Percentiles rank a stretch among this genome's conserved stretches.
Evolutionary conservation across 1,140 invertebrate genomes (phyloP).

Genomic region (Dendroctonus ponderosae): DNA sequence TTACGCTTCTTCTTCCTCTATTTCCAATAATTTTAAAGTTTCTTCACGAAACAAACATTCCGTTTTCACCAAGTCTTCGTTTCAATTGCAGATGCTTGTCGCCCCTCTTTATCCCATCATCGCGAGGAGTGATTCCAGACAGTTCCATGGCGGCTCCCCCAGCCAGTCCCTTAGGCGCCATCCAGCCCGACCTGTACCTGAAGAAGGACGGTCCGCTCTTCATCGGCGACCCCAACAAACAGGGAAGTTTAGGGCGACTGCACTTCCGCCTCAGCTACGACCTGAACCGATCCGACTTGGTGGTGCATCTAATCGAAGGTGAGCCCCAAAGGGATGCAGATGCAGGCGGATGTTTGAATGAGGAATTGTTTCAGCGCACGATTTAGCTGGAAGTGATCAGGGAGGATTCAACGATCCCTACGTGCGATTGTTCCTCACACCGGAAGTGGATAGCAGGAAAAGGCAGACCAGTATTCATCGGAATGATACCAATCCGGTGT

Average conservation of each 20-base stretch:
- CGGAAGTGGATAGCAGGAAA: slow-evolving; percentile 79
- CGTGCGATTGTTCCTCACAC: slow-evolving; percentile 70
- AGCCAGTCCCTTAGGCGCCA: slow-evolving; percentile 75
- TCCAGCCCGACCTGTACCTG: slow-evolving; percentile 83
- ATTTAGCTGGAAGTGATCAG: slow-evolving; percentile 74
- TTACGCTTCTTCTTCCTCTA: too few species aligned
- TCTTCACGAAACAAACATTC: too few species aligned
- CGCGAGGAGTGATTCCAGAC: slow-evolving; percentile 52
- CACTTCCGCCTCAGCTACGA: slow-evolving; percentile 86
- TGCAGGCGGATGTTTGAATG: not conserved
- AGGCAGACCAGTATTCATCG: slow-evolving; percentile 77
- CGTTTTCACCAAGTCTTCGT: not conserved
- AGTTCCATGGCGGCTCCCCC: slow-evolving; percentile 50
- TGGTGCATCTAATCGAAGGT: slow-evolving; percentile 87
- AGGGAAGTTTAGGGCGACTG: slow-evolving; percentile 69
- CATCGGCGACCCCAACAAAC: slow-evolving; percentile 59
- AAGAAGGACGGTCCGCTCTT: slow-evolving; percentile 71
- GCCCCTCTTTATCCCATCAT: slow-evolving; percentile 68
- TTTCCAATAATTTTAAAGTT: too few species aligned
- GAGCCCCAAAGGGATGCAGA: slow-evolving; percentile 17
- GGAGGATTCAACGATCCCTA: slow-evolving; percentile 87
- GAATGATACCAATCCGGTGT: slow-evolving; percentile 75
- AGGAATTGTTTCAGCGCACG: slow-evolving; percentile 64
- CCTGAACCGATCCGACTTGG: slow-evolving; percentile 83
- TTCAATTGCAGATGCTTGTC: slow-evolving; percentile 60